Base-by-base conservation (phyloP, 1,140 invertebrate genomes). In the Macrostomum lignano region DNA sequence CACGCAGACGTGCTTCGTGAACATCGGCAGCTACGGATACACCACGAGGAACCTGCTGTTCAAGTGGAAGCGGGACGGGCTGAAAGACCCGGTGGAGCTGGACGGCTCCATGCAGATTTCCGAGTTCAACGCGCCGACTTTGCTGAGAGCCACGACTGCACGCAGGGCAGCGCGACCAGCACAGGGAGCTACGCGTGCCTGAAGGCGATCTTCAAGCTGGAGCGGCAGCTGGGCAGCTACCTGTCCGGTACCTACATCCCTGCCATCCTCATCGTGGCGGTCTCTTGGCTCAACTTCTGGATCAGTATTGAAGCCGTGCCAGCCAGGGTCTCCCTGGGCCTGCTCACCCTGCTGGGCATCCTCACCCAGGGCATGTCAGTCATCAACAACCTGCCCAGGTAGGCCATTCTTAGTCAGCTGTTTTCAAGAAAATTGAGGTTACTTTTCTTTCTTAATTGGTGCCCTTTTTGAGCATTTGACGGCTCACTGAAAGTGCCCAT, bases 181-280 rank as follows among this genome's bases (percentile, higher is more conserved):
- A 33, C 30, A 3, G 33, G 38, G 17, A 5, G 9, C 7, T 38
- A 26, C 19, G 26, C 13, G 11, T 67, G 65, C 38, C 46, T 69
- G 6, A 57, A 61, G n/a, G 63, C 73, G 0, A 71, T 70, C 47
- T 72, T 79, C 44, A 65, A 67, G 31, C 74, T 81, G 41, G 71
- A 75, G 44, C 64, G 75, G 13, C 69, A 75, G 49, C 73, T 79
- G 17, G 73, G 73, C 6, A 73, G 77, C 47, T 73, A 78, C 48
- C 47, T 81, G 6, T 75, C 78, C 37, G 74, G 78, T 48, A 75
- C 73, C 1, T 81, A 76, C 51, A 71, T 74, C 2, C 75, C 75
- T 0, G 77, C 73, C 2, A 70, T 71, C 2, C 52, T 81, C 4
- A 73, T 81, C 6, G 74, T 79, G 4, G 71, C 74, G 63, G 51